These are phyloP conservation scores for Muscina levida DNA, from an alignment of 2,888 invertebrate genomes.

Conservation along the genomic window DNA sequence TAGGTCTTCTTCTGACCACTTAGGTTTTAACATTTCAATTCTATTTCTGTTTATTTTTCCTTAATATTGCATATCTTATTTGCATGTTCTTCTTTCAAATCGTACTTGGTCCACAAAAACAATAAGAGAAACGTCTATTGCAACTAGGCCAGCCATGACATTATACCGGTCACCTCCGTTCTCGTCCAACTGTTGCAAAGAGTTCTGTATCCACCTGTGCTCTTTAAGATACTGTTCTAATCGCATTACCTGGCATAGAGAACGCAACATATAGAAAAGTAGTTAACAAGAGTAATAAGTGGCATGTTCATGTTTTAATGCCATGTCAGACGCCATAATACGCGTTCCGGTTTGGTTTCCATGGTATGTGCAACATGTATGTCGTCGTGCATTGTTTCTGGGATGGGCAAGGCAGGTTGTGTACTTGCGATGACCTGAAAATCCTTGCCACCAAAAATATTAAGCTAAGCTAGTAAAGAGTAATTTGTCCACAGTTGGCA, in stretches of 20 bases:
- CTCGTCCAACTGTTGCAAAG: background rate
- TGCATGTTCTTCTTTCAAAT: too few species aligned
- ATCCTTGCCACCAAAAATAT: too few species aligned
- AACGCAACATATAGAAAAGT: background rate
- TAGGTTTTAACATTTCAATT: too few species aligned
- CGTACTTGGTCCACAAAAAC: too few species aligned
- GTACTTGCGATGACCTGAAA: too few species aligned
- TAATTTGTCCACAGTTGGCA: too few species aligned
- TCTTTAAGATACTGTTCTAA: conserved; percentile 2
- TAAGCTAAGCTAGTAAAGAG: too few species aligned
- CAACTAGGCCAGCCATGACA: conserved; percentile 49
- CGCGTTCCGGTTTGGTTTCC: conserved; percentile 1
- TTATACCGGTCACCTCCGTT: conserved; percentile 30
- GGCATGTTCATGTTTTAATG: conserved; percentile 22
- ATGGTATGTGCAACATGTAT: background rate
- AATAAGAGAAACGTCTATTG: conserved; percentile 22
- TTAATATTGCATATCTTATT: too few species aligned
- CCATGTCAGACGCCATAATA: conserved; percentile 3
- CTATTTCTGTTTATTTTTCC: too few species aligned
- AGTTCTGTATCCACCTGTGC: background rate
- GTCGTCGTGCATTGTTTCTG: too few species aligned
- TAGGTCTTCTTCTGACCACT: too few species aligned
- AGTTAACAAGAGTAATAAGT: conserved; percentile 4
- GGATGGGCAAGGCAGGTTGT: too few species aligned
- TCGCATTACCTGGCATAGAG: conserved; percentile 17